Percentiles rank a stretch among this genome's conserved stretches.
These are phyloP conservation scores for Andrena praecox DNA, from an alignment of 2,888 invertebrate genomes.

Conservation along the genomic window DNA sequence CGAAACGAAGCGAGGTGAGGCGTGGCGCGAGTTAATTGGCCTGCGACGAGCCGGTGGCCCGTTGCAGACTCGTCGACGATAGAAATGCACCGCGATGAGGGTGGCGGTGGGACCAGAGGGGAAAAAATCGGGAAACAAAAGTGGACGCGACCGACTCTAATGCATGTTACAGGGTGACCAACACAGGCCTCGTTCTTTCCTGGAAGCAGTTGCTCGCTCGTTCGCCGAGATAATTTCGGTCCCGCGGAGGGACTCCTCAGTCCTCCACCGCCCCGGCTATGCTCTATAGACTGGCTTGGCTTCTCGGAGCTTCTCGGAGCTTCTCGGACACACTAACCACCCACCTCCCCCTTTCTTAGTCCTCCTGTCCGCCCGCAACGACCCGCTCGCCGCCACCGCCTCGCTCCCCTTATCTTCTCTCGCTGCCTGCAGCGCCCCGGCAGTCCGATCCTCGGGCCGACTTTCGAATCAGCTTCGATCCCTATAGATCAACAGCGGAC, in stretches of 20 bases:
- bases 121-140: slow-evolving; percentile 34
- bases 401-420: background rate
- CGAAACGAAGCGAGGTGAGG: background rate
- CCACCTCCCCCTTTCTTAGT: slow-evolving; percentile 3
- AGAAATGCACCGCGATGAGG: background rate
- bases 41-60: slow-evolving; percentile 1
- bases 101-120: background rate
- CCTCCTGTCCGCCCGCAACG: background rate
- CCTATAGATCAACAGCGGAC: background rate
- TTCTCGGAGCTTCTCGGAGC: background rate
- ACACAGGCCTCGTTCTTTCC: slow-evolving; percentile 73
- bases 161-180: slow-evolving; percentile 62
- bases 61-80: slow-evolving; percentile 5
- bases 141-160: slow-evolving; percentile 54
- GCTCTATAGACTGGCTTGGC: slow-evolving; percentile 17
- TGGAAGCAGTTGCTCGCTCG: slow-evolving; percentile 78
- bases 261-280: background rate
- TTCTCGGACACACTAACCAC: slow-evolving; percentile 23
- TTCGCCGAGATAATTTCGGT: slow-evolving; percentile 77
- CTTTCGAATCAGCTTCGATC: background rate
- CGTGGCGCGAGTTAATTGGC: slow-evolving; percentile 16
- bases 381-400: background rate
- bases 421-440: background rate
- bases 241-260: slow-evolving; percentile 60
- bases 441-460: slow-evolving; percentile 4